phyloP scores from a whole-genome alignment of 2,797 vertebrate species.

The Gambelia wislizenii region DNA sequence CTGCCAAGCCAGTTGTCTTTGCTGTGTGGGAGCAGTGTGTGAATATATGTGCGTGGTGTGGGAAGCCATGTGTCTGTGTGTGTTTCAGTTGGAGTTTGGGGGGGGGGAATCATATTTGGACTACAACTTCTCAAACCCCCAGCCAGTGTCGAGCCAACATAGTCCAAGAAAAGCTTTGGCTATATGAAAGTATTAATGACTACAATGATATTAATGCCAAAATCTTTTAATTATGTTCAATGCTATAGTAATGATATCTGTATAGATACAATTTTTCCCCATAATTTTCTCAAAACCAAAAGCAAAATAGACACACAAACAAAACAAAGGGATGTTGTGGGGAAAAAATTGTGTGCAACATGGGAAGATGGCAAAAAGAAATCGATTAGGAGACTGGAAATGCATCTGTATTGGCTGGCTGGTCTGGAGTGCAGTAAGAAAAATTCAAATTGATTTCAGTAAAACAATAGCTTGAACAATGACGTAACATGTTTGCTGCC shows the following conservation, averaged over 20 bases:
- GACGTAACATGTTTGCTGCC: no score
- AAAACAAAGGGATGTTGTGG: not conserved
- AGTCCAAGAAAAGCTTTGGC: no score
- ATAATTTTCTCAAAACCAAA: not conserved
- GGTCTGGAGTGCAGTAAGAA: not conserved
- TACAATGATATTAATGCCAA: not conserved
- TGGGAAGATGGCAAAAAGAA: not conserved
- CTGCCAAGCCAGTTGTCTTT: rapidly evolving
- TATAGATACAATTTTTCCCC: no score
- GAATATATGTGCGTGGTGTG: no score
- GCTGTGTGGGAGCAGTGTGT: slow-evolving; percentile 4
- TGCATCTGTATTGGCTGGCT: not conserved
- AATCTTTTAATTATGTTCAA: not conserved
- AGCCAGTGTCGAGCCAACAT: no score
- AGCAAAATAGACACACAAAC: no score
- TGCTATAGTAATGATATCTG: not conserved
- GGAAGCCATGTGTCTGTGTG: no score
- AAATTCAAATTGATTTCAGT: not conserved
- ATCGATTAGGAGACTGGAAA: not conserved
- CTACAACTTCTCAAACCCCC: no score
- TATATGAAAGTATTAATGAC: not conserved
- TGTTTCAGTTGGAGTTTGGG: no score
- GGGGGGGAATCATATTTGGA: no score
- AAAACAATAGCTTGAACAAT: not conserved
- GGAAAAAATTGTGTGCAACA: not conserved